Evolutionary conservation across 2,113 vertebrate genomes (phyloP), one percentile per base, ranked within the genome.

Genomic region (Columbina picui): DNA sequence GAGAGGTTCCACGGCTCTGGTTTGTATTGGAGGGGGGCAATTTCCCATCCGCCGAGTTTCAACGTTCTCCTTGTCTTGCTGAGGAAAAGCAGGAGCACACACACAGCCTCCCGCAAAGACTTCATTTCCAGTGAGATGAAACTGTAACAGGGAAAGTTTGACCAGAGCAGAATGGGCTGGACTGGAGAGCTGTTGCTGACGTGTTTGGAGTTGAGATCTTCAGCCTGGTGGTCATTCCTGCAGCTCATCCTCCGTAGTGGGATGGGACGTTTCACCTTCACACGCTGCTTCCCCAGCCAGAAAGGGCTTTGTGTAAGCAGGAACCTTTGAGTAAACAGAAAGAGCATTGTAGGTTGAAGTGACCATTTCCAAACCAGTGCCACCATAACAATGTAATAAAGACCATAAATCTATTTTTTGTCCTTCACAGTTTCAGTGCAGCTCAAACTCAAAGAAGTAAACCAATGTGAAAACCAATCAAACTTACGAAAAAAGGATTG

Each of bases 1-100:
- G 96, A 96, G 90, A 47, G 30, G 91, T 97, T 97, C 96, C 96
- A 95, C 0, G 0, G 76, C 36, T 91, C 94, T 97, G 96, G 85
- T 79, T 97, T 96, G 61, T 84, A 80, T 97, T 96, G 94, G 9
- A 45, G 15, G n/a, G 77, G 56, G 67, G 39, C 55, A 91, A 83
- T 75, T 90, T 93, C 77, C 81, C 74, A 84, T 90, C 84, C 16
- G 71, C 52, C 85, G 90, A 87, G 49, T 74, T 95, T 97, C 93
- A 79, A 63, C 65, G 90, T 94, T 83, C 61, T 88, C 61, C 45
- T 96, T 95, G 84, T 78, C 63, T 90, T 60, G 52, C 90, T 96
- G 93, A 91, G 75, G 79, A 95, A 95, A 95, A 87, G 12, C 69
- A 85, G 93, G 60, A 74, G 79, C 77, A 88, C 36, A 41, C 25